Evolutionary conservation across 2,113 vertebrate species (phyloP).

Genomic region (Carettochelys insculpta): DNA sequence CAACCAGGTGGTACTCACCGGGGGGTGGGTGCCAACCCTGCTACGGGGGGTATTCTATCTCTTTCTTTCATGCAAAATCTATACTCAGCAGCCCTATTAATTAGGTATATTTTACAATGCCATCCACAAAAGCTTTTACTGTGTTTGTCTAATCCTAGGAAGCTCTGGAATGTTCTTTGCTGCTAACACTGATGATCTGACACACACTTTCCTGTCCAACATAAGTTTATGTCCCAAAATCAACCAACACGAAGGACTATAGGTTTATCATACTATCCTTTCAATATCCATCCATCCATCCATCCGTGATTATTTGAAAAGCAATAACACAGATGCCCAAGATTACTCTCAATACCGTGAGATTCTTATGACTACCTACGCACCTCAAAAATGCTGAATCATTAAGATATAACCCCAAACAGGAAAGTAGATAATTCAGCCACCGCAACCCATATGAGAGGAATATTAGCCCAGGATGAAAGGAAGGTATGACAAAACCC

Average conservation of each 20-base stretch:
- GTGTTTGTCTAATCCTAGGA: neutral
- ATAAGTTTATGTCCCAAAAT: neutral
- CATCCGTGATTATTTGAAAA: neutral
- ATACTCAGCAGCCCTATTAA: neutral
- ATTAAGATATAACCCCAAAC: neutral
- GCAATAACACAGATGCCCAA: fast-evolving
- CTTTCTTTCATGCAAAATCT: neutral
- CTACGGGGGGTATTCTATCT: neutral
- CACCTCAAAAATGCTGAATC: neutral
- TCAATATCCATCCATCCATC: neutral
- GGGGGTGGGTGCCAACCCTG: too few species aligned
- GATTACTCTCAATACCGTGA: neutral
- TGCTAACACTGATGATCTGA: neutral
- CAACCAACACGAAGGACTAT: neutral
- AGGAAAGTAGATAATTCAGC: neutral
- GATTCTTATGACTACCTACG: neutral
- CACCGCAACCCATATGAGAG: neutral
- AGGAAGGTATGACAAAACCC: neutral
- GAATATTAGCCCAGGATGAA: slow-evolving; percentile 25
- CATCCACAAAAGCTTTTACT: too few species aligned
- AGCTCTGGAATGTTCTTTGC: neutral
- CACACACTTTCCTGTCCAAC: neutral
- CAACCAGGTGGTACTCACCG: too few species aligned
- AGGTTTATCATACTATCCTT: neutral
- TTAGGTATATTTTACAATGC: neutral